Evolutionary conservation across 2,113 vertebrate genomes (phyloP).

Genomic region (Sinocyclocheilus anophthalmus): DNA sequence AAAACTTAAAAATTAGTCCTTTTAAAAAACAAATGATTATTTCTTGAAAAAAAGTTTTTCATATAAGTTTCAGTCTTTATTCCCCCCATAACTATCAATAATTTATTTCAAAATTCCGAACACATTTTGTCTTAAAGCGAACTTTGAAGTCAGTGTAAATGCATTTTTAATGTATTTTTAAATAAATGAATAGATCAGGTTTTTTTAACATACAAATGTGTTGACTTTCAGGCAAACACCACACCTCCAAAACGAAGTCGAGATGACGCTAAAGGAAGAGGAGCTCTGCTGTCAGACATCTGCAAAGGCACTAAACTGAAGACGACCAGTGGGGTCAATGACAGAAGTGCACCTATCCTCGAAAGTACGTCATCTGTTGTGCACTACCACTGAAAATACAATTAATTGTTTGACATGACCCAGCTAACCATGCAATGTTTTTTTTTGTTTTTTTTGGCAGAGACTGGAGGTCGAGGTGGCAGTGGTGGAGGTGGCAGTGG

Average conservation of each 20-base stretch:
- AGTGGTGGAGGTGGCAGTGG: not conserved
- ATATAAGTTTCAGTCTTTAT: too few species aligned
- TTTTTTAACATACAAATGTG: not conserved
- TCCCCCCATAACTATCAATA: too few species aligned
- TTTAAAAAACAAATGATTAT: too few species aligned
- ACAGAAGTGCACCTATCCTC: slow-evolving; percentile 87
- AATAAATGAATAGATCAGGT: not conserved
- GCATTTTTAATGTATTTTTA: not conserved
- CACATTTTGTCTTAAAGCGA: not conserved
- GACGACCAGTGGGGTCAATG: slow-evolving; percentile 82
- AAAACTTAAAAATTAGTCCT: not conserved
- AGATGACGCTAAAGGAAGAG: slow-evolving; percentile 83
- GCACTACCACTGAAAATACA: not conserved
- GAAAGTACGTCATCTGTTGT: slow-evolving; percentile 83
- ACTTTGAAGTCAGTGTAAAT: not conserved
- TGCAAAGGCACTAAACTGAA: slow-evolving; percentile 88
- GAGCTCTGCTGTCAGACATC: slow-evolving; percentile 92
- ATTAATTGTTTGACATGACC: slow-evolving; percentile 9
- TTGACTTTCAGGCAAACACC: slow-evolving; percentile 80
- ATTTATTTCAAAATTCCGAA: too few species aligned
- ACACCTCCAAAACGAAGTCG: slow-evolving; percentile 80
- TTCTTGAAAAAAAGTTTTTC: too few species aligned
- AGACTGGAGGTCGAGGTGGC: slow-evolving; percentile 70
- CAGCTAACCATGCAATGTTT: not conserved
- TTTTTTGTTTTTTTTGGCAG: slow-evolving; percentile 67